phyloP scores from a whole-genome alignment of 2,888 invertebrate genomes.

The Cosmia pyralina region DNA sequence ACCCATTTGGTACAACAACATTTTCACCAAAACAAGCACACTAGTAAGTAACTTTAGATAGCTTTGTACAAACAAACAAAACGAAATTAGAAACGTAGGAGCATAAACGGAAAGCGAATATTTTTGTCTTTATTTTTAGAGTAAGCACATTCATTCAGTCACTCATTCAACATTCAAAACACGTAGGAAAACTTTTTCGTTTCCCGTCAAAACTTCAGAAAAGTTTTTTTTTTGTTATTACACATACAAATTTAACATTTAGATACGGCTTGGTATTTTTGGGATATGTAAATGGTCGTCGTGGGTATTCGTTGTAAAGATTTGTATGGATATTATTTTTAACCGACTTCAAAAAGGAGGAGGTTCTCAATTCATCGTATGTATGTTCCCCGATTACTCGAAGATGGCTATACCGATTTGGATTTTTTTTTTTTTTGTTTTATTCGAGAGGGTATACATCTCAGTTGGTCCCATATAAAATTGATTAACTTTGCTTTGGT shows the following conservation, averaged over 20 bases:
- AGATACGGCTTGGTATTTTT: constrained; percentile 26
- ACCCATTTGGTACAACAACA: constrained; percentile 19
- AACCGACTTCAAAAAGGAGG: too few species aligned
- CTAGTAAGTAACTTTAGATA: constrained; percentile 17
- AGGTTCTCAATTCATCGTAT: too few species aligned
- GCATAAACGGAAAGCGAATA: constrained; percentile 24
- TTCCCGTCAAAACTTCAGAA: constrained; percentile 52
- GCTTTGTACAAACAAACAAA: constrained; percentile 42
- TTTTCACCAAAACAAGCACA: constrained; percentile 24
- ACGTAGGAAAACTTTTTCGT: constrained; percentile 60
- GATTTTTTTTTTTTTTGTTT: too few species aligned
- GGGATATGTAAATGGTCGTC: not conserved
- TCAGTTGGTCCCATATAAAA: too few species aligned
- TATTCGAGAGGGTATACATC: too few species aligned
- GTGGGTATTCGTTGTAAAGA: not conserved
- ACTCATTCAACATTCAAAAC: constrained; percentile 58
- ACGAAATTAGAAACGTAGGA: constrained; percentile 45
- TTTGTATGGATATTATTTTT: not conserved
- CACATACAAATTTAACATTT: constrained; percentile 32
- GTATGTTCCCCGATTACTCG: too few species aligned
- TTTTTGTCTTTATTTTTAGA: constrained; percentile 55
- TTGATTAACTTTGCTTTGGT: too few species aligned
- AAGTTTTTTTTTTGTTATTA: constrained; percentile 45
- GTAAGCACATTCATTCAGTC: constrained; percentile 51
- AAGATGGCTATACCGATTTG: too few species aligned